Conservation (phyloP, 2,113 vertebrate genomes). For the Cygnus atratus region DNA sequence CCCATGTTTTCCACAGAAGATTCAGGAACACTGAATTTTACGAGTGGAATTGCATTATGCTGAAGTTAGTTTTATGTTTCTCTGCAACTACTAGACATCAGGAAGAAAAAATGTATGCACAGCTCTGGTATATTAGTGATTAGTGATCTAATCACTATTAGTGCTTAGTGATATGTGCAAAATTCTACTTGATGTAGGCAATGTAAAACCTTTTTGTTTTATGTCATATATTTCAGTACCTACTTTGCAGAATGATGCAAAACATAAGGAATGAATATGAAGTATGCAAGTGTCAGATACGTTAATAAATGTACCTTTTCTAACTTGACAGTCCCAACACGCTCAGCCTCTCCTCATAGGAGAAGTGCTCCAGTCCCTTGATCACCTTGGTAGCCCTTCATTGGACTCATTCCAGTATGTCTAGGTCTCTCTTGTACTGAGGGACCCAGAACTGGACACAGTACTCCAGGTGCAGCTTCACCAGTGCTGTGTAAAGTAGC, state of each 20-base stretch:
- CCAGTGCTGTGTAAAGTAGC: too few species aligned
- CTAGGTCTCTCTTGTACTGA: too few species aligned
- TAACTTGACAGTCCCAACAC: background rate
- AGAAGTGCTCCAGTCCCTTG: too few species aligned
- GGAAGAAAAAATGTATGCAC: background rate
- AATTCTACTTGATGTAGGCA: background rate
- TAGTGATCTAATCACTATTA: background rate
- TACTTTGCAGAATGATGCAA: background rate
- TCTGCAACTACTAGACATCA: background rate
- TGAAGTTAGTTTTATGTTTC: background rate
- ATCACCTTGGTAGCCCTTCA: too few species aligned
- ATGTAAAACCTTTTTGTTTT: background rate
- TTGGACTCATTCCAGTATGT: too few species aligned
- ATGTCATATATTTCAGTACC: background rate
- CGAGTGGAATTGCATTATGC: background rate
- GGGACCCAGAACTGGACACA: too few species aligned
- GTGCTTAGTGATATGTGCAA: background rate
- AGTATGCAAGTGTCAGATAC: slow-evolving; percentile 6
- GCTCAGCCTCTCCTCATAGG: too few species aligned
- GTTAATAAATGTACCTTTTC: slow-evolving; percentile 46
- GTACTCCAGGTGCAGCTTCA: too few species aligned
- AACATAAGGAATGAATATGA: background rate
- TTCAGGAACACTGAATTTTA: background rate
- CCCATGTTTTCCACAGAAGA: background rate
- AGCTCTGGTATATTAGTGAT: background rate